Base-by-base conservation (phyloP, 2,797 vertebrate genomes). In the Sternarchorhynchus goeldii region DNA sequence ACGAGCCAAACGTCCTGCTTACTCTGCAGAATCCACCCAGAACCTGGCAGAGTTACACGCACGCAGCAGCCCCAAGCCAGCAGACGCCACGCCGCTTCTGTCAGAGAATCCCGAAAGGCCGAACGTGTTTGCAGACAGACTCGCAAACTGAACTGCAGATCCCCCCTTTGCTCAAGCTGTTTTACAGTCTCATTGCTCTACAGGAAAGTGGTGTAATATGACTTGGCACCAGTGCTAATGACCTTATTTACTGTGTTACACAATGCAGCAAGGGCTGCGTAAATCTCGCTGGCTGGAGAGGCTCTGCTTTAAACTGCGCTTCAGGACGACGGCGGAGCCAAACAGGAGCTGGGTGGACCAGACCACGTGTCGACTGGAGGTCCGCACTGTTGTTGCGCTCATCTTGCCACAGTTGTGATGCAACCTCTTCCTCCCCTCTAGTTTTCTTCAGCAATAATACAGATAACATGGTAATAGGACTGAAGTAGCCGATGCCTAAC, bases 261-360 rank as follows among this genome's bases (percentile, higher is more conserved):
- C 36, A 75, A 80, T 65, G 59, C 64, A 65, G 20, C 56, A 45
- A 77, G 66, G 59, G 31, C 17, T 36, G 12, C 16, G 31, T 56
- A 53, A 75, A 71, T 74, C 59, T 77, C 63, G 50, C 73, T 34
- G 18, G 78, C 77, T 75, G 80, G n/a, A 16, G 65, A 67, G 45
- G 69, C 79, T 77, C 69, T 69, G 50, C 50, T 65, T 32, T 41
- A 64, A 8, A 8, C 41, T 81, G 14, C 69, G 41, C 4, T 56
- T 64, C 50, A 71, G 79, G 45, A 67, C 60, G 31, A 29, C 36
- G 59, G 3, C 36, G 32, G 60, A 68, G 60, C 55, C 60, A 21
- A 36, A 50, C 53, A 34, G n/a, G 20, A 31, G 31, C 32, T 6
- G 12, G 66, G 77, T 66, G 58, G 71, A 39, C 71, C 75, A 1